Base-by-base conservation (phyloP, 2,888 invertebrate species). In the Microplitis deprimator region DNA sequence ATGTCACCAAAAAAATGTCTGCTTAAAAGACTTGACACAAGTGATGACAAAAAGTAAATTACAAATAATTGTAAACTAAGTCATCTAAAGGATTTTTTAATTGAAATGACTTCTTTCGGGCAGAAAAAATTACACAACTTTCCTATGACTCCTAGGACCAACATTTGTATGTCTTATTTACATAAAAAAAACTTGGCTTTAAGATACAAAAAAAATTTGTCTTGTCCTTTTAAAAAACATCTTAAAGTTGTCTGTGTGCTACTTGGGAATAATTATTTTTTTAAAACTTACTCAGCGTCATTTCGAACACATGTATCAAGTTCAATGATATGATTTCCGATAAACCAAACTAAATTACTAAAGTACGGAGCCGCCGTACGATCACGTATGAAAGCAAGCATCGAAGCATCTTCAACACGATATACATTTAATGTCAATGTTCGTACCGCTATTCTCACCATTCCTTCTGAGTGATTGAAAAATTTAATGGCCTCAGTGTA, bases 401-500 rank as follows among this genome's bases (percentile, higher is more conserved):
- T 99, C 79, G 96, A 97, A 68, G 94, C 94, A 90, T 98, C 98
- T 86, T 97, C 96, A 59, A 98, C 98, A 91, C 93, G 92, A 87
- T 98, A 99, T 0, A 99, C 98, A 91, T 99, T 99, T 64, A 99
- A 92, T 0, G 99, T 98, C 80, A 99, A 93, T 10, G 99, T 99
- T 78, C 99, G 92, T 13, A 99, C 99, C 2, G 99, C 99, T 84
- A 99, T 99, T 69, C 99, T 93, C 59, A 99, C 99, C 99, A 99
- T 99, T 60, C 97, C 96, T 91, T 99, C 99, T 0, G 97, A 95
- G 90, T 99, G 99, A 90, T 99, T 98, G 91, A 99, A 99, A 91
- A 99, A 98, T 90, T 99, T 99, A 79, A 99, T 98, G 59, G 98
- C 98, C 91, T 99, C 99, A 2, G 99, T 99, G 89, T 99, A 99